Base-by-base conservation (phyloP, 53 echinoderm and acorn worm genomes). In the Actinopyga echinites region DNA sequence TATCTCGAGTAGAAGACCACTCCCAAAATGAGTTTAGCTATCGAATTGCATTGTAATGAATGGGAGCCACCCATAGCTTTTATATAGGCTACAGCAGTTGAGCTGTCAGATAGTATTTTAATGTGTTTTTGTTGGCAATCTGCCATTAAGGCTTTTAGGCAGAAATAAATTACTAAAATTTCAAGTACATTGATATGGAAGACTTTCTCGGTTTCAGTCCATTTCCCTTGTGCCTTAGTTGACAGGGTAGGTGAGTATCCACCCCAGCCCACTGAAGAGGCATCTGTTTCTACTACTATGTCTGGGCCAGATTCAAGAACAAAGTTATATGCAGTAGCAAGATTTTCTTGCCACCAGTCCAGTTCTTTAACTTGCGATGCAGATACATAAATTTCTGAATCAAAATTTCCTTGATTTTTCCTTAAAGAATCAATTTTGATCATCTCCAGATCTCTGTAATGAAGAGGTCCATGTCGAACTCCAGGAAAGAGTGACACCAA, bases 401-500 rank as follows among this genome's bases (percentile, higher is more conserved):
- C 75, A 75, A 44, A 75, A 25, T 75, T 31, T 3, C 53, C 53
- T 49, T 75, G 40, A 11, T 30, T 23, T 21, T 10, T 49, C 24
- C 45, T 52, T 2, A 75, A 49, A 22, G 75, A 11, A n/a, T 12
- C 9, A 44, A 20, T 38, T 75, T 75, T 49, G 45, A 75, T 52
- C 19, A 20, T n/a, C 29, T 75, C 53, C 45, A 75, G 12, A 23
- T 19, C 8, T 75, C 75, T 42, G 25, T 75, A 75, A 75, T 75
- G 29, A 9, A 67, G 20, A 7, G 32, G 68, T 8, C 32, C 68
- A 67, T 67, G 45, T 52, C 45, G 40, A 7, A 75, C 75, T 23
- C 53, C 75, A 17, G 75, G 45, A 23, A 75, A 75, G 8, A 75
- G 22, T 75, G 75, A 75, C 21, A 75, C 75, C 45, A 75, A 43